These are phyloP conservation scores for Huso huso DNA, from an alignment of 2,797 vertebrate genomes.

Conservation along the genomic window DNA sequence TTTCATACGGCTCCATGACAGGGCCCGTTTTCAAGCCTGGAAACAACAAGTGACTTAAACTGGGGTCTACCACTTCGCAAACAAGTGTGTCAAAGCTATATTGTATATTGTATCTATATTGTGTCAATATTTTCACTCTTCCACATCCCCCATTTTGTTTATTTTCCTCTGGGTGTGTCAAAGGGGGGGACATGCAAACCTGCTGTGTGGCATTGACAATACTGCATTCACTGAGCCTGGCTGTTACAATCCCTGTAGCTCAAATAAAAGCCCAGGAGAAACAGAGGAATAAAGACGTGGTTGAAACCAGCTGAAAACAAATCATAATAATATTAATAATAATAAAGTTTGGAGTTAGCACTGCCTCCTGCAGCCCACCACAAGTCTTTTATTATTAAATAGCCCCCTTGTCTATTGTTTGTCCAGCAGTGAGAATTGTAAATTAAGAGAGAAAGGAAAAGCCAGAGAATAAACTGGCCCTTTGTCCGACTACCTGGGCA, in stretches of 20 bases:
- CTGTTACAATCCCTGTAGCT: background rate
- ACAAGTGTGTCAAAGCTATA: no score
- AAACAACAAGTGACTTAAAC: no score
- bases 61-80: no score
- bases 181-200: background rate
- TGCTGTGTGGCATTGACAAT: background rate
- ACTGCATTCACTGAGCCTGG: background rate
- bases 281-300: background rate
- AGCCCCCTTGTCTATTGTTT: background rate
- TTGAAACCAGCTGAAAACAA: background rate
- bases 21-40: no score
- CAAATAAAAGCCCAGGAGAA: background rate
- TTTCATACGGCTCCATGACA: no score
- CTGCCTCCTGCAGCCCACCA: background rate
- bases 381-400: background rate
- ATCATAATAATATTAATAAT: background rate
- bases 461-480: background rate
- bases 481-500: background rate
- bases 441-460: background rate
- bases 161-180: no score
- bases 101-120: no score
- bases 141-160: no score
- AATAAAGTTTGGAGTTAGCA: background rate
- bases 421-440: background rate
- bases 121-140: no score